A percentile compares a stretch with the other conserved stretches of the same genome.
These are phyloP conservation scores for Zophobas morio DNA, from an alignment of 1,140 invertebrate genomes.

Conservation along the genomic window DNA sequence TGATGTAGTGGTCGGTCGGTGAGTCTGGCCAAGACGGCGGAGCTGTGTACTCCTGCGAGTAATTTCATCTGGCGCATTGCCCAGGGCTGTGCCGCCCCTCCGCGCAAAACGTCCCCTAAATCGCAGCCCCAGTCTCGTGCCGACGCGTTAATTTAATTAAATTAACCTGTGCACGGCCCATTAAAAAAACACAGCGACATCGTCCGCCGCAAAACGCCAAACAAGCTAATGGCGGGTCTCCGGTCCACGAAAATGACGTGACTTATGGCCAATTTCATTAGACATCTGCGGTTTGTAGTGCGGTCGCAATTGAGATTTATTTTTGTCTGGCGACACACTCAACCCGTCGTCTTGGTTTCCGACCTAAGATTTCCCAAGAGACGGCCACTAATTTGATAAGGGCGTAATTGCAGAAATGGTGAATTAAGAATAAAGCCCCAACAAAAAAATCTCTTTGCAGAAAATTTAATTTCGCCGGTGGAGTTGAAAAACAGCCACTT, in stretches of 20 bases:
- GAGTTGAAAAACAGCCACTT: slow-evolving; percentile 27
- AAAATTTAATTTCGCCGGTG: slow-evolving; percentile 34
- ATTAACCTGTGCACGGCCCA: slow-evolving; percentile 27
- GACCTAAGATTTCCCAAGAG: slow-evolving; percentile 47
- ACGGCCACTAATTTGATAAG: slow-evolving; percentile 47
- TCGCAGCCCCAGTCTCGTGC: slow-evolving; percentile 32
- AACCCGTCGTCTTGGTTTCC: slow-evolving; percentile 29
- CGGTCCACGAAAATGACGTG: slow-evolving; percentile 24
- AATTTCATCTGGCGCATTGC: too few relatives aligned
- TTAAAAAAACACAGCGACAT: slow-evolving; percentile 29
- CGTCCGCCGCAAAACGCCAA: background rate
- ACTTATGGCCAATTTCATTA: slow-evolving; percentile 39
- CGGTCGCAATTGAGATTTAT: slow-evolving; percentile 46
- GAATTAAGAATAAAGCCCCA: slow-evolving; percentile 49
- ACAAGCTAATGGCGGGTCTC: slow-evolving; percentile 24
- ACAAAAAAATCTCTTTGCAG: slow-evolving; percentile 42
- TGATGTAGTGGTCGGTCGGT: too few relatives aligned
- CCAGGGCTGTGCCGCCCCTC: background rate
- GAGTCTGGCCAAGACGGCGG: too few relatives aligned
- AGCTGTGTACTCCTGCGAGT: too few relatives aligned
- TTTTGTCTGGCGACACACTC: slow-evolving; percentile 44
- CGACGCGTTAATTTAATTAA: slow-evolving; percentile 38
- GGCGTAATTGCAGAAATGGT: slow-evolving; percentile 46
- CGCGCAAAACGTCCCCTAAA: slow-evolving; percentile 21
- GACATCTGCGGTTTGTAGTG: slow-evolving; percentile 31